Base-by-base conservation (phyloP, 2,888 invertebrate species). In the Sinotaia quadrata region DNA sequence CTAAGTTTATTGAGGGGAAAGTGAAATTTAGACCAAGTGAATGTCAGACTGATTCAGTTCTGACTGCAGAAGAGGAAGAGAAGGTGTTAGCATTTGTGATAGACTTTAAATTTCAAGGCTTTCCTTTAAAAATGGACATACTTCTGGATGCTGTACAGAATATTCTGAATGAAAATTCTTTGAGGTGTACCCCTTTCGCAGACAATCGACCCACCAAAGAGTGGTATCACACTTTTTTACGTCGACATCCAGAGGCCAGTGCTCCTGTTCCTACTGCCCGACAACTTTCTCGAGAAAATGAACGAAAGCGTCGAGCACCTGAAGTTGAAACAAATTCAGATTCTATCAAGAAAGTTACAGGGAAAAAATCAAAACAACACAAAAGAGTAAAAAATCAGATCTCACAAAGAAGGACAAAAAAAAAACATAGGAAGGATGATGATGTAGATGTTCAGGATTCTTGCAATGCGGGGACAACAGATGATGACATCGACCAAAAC, bases 141-240 rank as follows among this genome's bases (percentile, higher is more conserved):
- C 52, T 65, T 7, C 18, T 65, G 33, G 65, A 65, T 44, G 37
- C 54, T 24, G 56, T 37, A 3, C 65, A 65, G 18, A 54, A 65
- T 44, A 56, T 65, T 29, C 21, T 65, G 31, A 65, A 65, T 44
- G 56, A 65, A 47, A 65, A 54, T 41, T 44, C 65, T 5, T 54
- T 44, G 24, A 54, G 47, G 34, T 37, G 36, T 37, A 52, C 52
- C 56, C 54, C 41, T 54, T 65, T 65, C 34, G n/a, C 31, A 1
- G 54, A 65, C n/a, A 65, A 65, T 56, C 54, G 65, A 37, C 65
- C 65, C 12, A 65, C 36, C 44, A 65, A 65, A 54, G 65, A 65
- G 18, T 65, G 65, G 65, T 65, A 65, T 34, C 54, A 65, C 15
- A 15, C 37, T 15, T 65, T 65, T 56, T 24, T 65, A 2, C 52